Evolutionary conservation across 2,888 invertebrate genomes (phyloP).

Genomic region (Mythimna vitellina): DNA sequence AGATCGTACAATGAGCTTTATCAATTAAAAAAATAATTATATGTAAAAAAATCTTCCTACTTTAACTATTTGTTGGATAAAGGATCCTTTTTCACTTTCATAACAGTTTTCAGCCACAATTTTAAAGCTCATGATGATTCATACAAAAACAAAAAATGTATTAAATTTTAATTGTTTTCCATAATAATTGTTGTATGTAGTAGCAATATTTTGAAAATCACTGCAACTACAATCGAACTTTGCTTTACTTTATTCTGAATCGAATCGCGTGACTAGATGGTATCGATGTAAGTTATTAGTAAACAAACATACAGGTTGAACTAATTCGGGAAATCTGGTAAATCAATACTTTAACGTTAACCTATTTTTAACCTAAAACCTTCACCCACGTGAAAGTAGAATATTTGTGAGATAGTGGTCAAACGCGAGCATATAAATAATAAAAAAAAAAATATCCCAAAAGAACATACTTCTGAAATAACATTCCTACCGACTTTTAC

Average conservation of each 20-base stretch:
- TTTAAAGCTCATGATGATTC: neutral
- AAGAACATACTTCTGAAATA: no score
- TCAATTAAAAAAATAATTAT: neutral
- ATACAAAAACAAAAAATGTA: neutral
- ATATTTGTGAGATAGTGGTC: no score
- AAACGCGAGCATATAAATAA: no score
- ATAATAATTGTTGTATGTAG: neutral
- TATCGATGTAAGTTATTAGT: constrained; percentile 56
- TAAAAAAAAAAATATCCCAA: no score
- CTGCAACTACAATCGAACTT: constrained; percentile 4
- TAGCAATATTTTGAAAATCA: constrained; percentile 12
- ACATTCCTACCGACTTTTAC: no score
- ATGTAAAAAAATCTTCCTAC: neutral
- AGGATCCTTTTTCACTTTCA: neutral
- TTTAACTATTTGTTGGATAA: neutral
- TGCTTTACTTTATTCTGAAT: constrained; percentile 47
- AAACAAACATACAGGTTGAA: constrained; percentile 55
- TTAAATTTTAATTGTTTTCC: neutral
- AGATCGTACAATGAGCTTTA: no score
- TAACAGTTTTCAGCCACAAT: neutral
- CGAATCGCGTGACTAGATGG: constrained; percentile 67
- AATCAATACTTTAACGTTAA: constrained; percentile 23
- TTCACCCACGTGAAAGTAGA: no score
- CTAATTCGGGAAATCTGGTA: constrained; percentile 17
- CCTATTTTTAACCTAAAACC: constrained; percentile 11